Evolutionary conservation across 2,888 invertebrate species (phyloP).

Genomic region (Rhaphigaster nebulosa): DNA sequence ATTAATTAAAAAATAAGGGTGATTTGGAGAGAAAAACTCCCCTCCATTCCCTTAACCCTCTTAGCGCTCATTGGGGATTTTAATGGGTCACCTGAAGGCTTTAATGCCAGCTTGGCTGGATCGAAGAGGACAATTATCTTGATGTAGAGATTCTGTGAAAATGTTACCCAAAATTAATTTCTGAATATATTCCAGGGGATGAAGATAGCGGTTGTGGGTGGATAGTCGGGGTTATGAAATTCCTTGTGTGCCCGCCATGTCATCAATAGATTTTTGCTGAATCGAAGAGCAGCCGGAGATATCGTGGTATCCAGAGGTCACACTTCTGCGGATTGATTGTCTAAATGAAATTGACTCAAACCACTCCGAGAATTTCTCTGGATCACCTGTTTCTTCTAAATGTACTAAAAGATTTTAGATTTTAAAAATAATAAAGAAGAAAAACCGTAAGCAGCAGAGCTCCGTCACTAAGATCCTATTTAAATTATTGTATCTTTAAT

Average conservation of each 20-base stretch:
- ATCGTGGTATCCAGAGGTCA: background rate
- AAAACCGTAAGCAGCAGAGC: too few species aligned
- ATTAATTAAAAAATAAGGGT: constrained; percentile 27
- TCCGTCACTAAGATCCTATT: too few species aligned
- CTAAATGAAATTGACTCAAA: background rate
- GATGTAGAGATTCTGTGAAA: background rate
- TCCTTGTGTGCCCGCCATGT: background rate
- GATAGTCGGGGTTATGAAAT: background rate
- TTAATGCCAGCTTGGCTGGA: background rate
- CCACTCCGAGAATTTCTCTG: too few species aligned
- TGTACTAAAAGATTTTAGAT: too few species aligned
- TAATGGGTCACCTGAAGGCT: background rate
- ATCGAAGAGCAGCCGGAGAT: background rate
- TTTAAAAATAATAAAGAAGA: too few species aligned
- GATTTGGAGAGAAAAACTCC: background rate
- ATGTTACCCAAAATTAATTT: background rate
- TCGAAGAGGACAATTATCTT: background rate
- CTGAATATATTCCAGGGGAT: background rate
- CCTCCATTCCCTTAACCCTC: background rate
- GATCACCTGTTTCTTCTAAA: too few species aligned
- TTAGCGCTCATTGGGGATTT: background rate
- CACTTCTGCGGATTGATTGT: background rate
- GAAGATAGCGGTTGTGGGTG: background rate
- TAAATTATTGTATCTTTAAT: too few species aligned
- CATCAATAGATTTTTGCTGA: background rate